phyloP scores from a whole-genome alignment of 2,797 vertebrate genomes.

The Xerus rutilus region DNA sequence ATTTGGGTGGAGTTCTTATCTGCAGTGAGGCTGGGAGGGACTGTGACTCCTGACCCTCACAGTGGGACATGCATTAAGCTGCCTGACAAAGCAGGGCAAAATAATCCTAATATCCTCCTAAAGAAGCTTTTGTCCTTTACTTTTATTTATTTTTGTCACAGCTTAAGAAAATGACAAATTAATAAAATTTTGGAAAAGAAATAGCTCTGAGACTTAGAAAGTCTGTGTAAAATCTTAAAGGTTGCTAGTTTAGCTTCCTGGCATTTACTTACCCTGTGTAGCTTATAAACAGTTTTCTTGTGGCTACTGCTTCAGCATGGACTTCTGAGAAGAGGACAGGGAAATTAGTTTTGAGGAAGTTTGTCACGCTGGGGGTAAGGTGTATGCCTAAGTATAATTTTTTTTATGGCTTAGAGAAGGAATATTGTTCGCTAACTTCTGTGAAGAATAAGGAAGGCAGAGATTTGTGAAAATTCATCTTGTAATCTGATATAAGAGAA shows the following conservation, averaged over 20 bases:
- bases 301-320: constrained; percentile 81
- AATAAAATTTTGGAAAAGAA: constrained; percentile 72
- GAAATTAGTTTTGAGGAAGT: constrained; percentile 86
- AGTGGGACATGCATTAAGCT: constrained; percentile 65
- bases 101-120: constrained; percentile 43
- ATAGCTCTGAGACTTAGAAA: constrained; percentile 70
- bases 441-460: constrained; percentile 59
- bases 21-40: constrained; percentile 24
- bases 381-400: constrained; percentile 72
- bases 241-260: constrained; percentile 82
- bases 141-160: constrained; percentile 70
- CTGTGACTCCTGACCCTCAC: constrained; percentile 44
- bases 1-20: constrained; percentile 42
- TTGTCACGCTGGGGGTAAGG: constrained; percentile 80
- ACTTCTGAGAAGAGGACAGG: constrained; percentile 81
- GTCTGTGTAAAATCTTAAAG: constrained; percentile 80
- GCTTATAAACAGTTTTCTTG: constrained; percentile 81
- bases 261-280: constrained; percentile 75
- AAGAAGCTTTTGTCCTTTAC: constrained; percentile 73
- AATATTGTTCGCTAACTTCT: constrained; percentile 75
- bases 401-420: constrained; percentile 67
- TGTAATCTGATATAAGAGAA: constrained; percentile 80
- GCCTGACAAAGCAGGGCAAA: constrained; percentile 51
- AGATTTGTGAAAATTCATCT: constrained; percentile 85
- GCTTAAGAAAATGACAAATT: constrained; percentile 80